Percentiles rank a stretch among this genome's conserved stretches.
These are phyloP conservation scores for Drosophila vallismaia DNA, from an alignment of 2,888 invertebrate genomes.

Conservation along the genomic window DNA sequence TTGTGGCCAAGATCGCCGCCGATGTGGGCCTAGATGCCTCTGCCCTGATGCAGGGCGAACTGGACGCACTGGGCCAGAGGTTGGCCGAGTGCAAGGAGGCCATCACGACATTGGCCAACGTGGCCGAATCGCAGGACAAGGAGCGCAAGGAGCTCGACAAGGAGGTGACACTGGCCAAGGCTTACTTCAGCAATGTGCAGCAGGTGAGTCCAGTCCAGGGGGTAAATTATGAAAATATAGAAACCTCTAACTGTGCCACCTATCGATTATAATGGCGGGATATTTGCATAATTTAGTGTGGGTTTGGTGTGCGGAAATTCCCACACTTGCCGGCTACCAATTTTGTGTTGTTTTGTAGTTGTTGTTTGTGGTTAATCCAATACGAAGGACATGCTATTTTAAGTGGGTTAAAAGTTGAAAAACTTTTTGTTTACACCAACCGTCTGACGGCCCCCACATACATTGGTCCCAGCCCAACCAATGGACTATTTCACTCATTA, in stretches of 20 bases:
- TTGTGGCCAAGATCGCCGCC: constrained; percentile 91
- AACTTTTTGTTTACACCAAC: constrained; percentile 49
- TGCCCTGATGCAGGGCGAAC: constrained; percentile 89
- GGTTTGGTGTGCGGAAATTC: constrained; percentile 64
- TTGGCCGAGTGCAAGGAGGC: constrained; percentile 91
- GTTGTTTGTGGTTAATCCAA: constrained; percentile 55
- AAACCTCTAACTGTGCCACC: not conserved
- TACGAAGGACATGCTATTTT: constrained; percentile 78
- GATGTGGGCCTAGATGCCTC: constrained; percentile 90
- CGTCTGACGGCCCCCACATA: constrained; percentile 12
- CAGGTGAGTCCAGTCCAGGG: constrained; percentile 86
- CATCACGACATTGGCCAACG: constrained; percentile 89
- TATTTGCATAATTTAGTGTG: constrained; percentile 43
- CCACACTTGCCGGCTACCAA: constrained; percentile 47
- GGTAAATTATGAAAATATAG: constrained; percentile 20
- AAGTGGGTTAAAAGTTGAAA: constrained; percentile 77
- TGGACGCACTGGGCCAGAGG: constrained; percentile 90
- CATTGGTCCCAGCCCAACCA: constrained; percentile 13
- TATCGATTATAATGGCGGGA: constrained; percentile 60
- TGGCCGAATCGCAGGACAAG: constrained; percentile 89
- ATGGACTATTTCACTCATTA: constrained; percentile 38
- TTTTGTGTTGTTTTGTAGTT: constrained; percentile 27
- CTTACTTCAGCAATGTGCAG: constrained; percentile 89
- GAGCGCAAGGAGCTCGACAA: constrained; percentile 85
- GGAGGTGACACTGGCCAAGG: constrained; percentile 86